phyloP scores from a whole-genome alignment of 1,140 invertebrate species.

The Hyles vespertilio region DNA sequence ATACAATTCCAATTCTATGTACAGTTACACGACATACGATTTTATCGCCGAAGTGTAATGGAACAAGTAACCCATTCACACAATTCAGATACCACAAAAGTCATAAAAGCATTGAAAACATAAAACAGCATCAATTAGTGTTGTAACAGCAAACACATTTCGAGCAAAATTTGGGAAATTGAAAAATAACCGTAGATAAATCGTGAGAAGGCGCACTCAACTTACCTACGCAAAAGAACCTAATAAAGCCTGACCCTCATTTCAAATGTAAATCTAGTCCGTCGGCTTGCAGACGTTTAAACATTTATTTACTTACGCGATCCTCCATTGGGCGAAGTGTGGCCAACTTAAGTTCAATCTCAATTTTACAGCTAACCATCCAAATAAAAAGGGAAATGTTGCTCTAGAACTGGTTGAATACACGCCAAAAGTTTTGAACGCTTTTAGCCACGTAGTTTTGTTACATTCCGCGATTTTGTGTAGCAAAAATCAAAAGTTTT shows the following conservation, averaged over 20 bases:
- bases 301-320: constrained; percentile 30
- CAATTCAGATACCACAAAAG: too few species aligned
- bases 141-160: too few species aligned
- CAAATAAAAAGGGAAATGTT: constrained; percentile 13
- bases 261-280: constrained; percentile 39
- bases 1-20: too few species aligned
- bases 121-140: too few species aligned
- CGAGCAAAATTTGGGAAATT: constrained; percentile 3
- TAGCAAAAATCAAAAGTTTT: not conserved
- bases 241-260: constrained; percentile 36
- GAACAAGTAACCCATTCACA: too few species aligned
- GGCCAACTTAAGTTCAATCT: constrained; percentile 18
- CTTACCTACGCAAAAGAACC: constrained; percentile 27
- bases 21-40: too few species aligned
- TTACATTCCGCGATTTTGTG: constrained; percentile 2
- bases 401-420: not conserved
- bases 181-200: constrained; percentile 28
- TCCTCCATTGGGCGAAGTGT: constrained; percentile 20
- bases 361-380: constrained; percentile 22
- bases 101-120: too few species aligned
- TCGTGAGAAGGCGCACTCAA: constrained; percentile 16
- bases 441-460: constrained; percentile 3
- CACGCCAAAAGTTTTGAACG: constrained; percentile 4
- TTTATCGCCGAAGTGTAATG: too few species aligned
- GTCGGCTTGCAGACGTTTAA: constrained; percentile 26